These are phyloP conservation scores for Acropora yongei DNA, from an alignment of 64 coral and sea anemone species.

Conservation along the genomic window DNA sequence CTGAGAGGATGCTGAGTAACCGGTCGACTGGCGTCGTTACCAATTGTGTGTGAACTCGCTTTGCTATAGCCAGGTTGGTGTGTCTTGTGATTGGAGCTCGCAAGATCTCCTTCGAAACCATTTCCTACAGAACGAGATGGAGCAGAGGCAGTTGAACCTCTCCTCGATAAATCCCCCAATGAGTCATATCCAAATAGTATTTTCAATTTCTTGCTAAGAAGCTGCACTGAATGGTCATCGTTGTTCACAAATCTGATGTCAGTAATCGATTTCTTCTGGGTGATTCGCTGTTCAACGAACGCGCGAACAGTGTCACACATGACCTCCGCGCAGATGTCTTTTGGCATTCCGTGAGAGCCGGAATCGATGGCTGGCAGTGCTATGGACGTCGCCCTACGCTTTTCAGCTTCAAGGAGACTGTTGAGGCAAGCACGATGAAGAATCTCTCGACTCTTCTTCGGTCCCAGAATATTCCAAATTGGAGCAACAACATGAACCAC, in stretches of 20 bases:
- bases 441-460: slow-evolving; percentile 9
- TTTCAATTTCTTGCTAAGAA: slow-evolving; percentile 64
- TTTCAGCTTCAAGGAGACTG: slow-evolving; percentile 48
- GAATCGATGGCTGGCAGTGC: slow-evolving; percentile 82
- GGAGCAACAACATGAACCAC: slow-evolving; percentile 80
- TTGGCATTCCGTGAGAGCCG: slow-evolving; percentile 76
- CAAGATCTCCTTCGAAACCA: rapidly evolving
- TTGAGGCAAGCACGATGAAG: slow-evolving; percentile 49
- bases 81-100: not conserved
- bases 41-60: too few species aligned
- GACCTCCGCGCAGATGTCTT: slow-evolving; percentile 65
- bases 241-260: slow-evolving; percentile 79
- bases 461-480: not conserved
- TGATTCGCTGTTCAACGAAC: not conserved
- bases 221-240: slow-evolving; percentile 50
- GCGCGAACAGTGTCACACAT: slow-evolving; percentile 64
- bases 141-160: rapidly evolving
- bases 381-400: slow-evolving; percentile 39
- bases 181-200: not conserved
- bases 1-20: too few species aligned
- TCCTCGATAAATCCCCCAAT: too few species aligned
- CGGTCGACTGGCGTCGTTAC: too few species aligned
- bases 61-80: not conserved
- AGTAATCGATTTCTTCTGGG: slow-evolving; percentile 10
- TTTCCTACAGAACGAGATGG: not conserved